phyloP scores from a whole-genome alignment of 2,888 invertebrate genomes.

The Geophilus truncorum region DNA sequence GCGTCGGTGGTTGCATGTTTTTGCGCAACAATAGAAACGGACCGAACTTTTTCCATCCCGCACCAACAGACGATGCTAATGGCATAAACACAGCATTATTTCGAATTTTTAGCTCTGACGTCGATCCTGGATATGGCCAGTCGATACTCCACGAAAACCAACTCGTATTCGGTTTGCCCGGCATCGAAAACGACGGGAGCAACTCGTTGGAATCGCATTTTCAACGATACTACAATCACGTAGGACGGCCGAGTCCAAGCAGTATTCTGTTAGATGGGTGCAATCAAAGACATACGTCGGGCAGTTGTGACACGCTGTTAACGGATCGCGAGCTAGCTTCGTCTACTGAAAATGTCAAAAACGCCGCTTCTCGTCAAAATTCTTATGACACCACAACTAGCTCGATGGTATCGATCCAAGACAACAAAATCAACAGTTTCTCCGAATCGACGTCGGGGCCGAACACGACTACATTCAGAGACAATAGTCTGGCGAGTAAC shows the following conservation, averaged over 20 bases:
- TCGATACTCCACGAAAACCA: constrained; percentile 82
- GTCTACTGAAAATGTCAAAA: constrained; percentile 20
- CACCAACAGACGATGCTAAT: constrained; percentile 69
- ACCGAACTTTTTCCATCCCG: constrained; percentile 78
- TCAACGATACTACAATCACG: neutral
- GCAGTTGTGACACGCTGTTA: constrained; percentile 22
- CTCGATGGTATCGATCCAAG: neutral
- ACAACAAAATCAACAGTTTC: neutral
- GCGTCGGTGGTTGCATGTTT: constrained; percentile 90
- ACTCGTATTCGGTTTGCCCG: constrained; percentile 82
- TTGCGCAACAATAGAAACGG: constrained; percentile 92
- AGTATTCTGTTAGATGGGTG: neutral
- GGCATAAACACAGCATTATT: constrained; percentile 60
- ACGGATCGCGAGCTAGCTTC: constrained; percentile 3
- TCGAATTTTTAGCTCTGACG: constrained; percentile 50
- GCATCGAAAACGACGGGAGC: constrained; percentile 55
- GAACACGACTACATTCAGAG: neutral
- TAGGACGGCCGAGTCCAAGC: neutral
- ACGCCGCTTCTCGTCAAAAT: constrained; percentile 29
- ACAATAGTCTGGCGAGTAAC: neutral
- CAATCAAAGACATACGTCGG: neutral
- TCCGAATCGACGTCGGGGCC: neutral
- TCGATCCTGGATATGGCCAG: constrained; percentile 89
- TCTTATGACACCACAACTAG: constrained; percentile 29
- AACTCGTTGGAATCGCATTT: neutral